Conservation (phyloP, 2,797 vertebrate species). For the Microctenopoma stevenorrisi region DNA sequence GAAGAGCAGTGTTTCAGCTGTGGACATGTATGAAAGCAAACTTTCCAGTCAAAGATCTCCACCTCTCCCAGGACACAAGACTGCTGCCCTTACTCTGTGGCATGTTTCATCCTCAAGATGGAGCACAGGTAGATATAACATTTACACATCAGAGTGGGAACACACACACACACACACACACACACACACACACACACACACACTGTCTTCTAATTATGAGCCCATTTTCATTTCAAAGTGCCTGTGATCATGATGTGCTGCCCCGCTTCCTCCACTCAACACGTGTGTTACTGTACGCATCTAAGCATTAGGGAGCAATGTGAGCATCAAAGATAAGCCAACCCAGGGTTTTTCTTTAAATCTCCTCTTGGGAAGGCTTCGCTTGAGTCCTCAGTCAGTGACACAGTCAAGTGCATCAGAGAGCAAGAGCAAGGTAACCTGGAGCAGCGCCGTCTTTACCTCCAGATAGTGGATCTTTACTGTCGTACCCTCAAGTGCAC, state of each 20-base stretch:
- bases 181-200: too few relatives aligned
- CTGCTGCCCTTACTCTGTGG: conserved; percentile 2
- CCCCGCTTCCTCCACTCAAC: conserved; percentile 9
- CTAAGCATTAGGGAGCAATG: not conserved
- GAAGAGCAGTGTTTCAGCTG: conserved; percentile 31
- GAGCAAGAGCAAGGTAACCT: conserved; percentile 22
- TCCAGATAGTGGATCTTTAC: not conserved
- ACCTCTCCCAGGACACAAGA: conserved; percentile 29
- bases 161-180: too few relatives aligned
- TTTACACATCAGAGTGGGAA: not conserved
- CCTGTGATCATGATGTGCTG: not conserved
- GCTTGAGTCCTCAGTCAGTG: conserved; percentile 26
- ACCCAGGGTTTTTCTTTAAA: not conserved
- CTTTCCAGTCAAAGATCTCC: conserved; percentile 39
- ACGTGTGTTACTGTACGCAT: not conserved
- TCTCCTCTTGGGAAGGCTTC: conserved; percentile 17
- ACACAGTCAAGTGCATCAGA: conserved; percentile 18
- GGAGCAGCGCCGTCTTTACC: conserved; percentile 22
- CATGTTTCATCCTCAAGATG: conserved; percentile 17
- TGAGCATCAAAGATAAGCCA: conserved; percentile 15
- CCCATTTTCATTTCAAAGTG: conserved; percentile 29
- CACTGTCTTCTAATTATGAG: conserved; percentile 36
- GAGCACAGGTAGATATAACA: conserved; percentile 1
- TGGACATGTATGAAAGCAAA: conserved; percentile 40
- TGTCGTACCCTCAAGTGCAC: not conserved